Evolutionary conservation across 1,140 invertebrate species (phyloP).

Genomic region (Dolichoris vasculosae): DNA sequence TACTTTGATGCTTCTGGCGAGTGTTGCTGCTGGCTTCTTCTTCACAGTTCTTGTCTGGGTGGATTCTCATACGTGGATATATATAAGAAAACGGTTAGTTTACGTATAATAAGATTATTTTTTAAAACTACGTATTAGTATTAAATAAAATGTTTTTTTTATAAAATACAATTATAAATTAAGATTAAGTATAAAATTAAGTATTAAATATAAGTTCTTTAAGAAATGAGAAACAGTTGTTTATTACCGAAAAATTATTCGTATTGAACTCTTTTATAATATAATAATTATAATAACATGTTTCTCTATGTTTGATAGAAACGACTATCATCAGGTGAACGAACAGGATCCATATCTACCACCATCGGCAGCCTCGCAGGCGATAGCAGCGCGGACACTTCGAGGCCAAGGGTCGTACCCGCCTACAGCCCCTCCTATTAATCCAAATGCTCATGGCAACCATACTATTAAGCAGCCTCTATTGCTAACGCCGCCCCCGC

Average conservation of each 20-base stretch:
- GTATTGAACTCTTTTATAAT: neutral
- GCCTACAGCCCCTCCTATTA: conserved; percentile 75
- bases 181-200: too few relatives aligned
- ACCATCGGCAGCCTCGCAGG: conserved; percentile 78
- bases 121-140: neutral
- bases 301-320: conserved; percentile 70
- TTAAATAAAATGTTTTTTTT: too few relatives aligned
- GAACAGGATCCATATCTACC: conserved; percentile 84
- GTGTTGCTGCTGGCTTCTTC: conserved; percentile 87
- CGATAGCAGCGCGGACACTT: conserved; percentile 79
- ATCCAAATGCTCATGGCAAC: conserved; percentile 74
- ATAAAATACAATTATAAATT: too few relatives aligned
- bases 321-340: conserved; percentile 83
- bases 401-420: conserved; percentile 80
- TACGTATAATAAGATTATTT: neutral
- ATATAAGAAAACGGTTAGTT: conserved; percentile 90
- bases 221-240: too few relatives aligned
- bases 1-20: conserved; percentile 88
- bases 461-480: conserved; percentile 76
- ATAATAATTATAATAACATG: neutral
- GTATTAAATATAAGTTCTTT: too few relatives aligned
- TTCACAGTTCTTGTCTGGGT: conserved; percentile 94
- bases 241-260: neutral
- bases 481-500: conserved; percentile 74
- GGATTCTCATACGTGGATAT: conserved; percentile 97